Evolutionary conservation across 1,140 invertebrate genomes (phyloP).

Genomic region (Caerostris extrusa): DNA sequence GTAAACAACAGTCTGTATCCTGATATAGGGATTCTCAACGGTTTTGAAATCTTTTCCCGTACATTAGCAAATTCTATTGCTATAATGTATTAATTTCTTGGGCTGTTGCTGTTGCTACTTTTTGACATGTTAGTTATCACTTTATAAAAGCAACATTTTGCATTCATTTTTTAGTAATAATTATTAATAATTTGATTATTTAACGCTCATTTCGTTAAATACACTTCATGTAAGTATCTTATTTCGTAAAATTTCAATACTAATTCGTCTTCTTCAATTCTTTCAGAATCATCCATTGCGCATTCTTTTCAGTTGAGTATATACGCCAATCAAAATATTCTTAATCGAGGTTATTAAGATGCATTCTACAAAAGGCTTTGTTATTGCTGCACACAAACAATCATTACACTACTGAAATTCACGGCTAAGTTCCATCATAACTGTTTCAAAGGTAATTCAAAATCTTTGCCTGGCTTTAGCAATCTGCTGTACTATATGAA

Average conservation of each 20-base stretch:
- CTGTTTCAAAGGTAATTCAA: background rate
- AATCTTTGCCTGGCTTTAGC: background rate
- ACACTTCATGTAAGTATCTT: background rate
- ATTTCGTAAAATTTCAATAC: background rate
- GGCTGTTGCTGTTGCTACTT: too few relatives aligned
- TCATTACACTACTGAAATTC: background rate
- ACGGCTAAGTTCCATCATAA: background rate
- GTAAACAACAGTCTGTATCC: too few relatives aligned
- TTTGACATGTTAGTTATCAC: too few relatives aligned
- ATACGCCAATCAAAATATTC: background rate
- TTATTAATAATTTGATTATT: too few relatives aligned
- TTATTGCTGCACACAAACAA: background rate
- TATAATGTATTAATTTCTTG: too few relatives aligned
- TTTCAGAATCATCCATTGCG: background rate
- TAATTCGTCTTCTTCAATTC: background rate
- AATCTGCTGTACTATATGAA: conserved; percentile 26
- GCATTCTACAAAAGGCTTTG: background rate
- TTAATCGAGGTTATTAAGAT: background rate
- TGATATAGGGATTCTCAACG: too few relatives aligned
- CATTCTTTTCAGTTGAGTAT: background rate
- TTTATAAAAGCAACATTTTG: too few relatives aligned
- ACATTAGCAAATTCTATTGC: too few relatives aligned
- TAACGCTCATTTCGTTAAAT: too few relatives aligned
- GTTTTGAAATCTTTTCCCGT: too few relatives aligned
- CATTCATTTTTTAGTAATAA: too few relatives aligned